Base-by-base conservation (phyloP, 2,888 invertebrate species). In the Shargacucullia verbasci region DNA sequence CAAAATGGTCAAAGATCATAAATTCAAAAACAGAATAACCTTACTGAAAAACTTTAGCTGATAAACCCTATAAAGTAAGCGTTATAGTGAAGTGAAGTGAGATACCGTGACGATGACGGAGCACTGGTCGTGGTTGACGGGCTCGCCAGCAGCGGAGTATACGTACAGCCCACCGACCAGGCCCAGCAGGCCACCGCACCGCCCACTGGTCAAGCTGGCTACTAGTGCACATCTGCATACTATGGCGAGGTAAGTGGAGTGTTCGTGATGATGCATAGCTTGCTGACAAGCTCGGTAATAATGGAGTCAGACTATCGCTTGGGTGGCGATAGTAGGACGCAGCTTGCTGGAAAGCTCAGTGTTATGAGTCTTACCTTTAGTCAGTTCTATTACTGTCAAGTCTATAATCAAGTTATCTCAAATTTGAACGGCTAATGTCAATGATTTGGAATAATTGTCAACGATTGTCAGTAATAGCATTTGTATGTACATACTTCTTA, bases 61-160 rank as follows among this genome's bases (percentile, higher is more conserved):
- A 33, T 29, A 14, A 48, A 25, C 5, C n/a, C 4, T 37, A 5
- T 10, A 10, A 20, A 56, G 33, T 45, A 14, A 50, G 50, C 52
- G 52, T 61, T 20, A 43, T 39, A 56, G 63, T 55, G 58, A 14
- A 39, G 53, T 50, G 59, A 54, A 49, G 46, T 60, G 35, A 34
- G 14, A 10, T 45, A n/a, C 68, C 8, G 11, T 25, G 10, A 63
- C 27, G 37, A 93, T 93, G 93, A 70, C 92, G 55, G 92, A 93
- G 33, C 93, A 94, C 80, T 92, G 92, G 92, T 92, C 92, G 4
- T 93, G 93, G 93, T 70, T 92, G 82, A 91, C 91, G 48, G 91
- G 91, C 6, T 76, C 82, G 1, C 87, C 85, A 70, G 81, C 88
- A 29, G 83, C 82, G 44, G 93, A 92, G 84, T 94, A 92, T 77